phyloP scores from a whole-genome alignment of 2,113 vertebrate species.

The Pampusana beccarii region DNA sequence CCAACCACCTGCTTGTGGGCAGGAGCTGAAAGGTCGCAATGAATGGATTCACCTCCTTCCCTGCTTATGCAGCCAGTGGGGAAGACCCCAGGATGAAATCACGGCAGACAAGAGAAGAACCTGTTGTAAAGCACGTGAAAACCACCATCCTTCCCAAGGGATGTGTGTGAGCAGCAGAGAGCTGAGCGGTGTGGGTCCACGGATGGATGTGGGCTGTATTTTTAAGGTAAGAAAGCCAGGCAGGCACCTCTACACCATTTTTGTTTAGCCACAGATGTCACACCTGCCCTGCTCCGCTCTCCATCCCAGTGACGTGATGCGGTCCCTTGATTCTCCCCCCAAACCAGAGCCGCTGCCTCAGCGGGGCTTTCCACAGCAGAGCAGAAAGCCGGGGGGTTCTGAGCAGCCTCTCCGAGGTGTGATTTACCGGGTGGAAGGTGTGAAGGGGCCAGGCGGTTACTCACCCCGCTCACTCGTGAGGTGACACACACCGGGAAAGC shows the following conservation, averaged over 20 bases:
- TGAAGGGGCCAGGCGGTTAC: rapidly evolving
- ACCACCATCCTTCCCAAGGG: rapidly evolving
- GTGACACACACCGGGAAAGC: rapidly evolving
- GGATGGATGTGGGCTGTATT: rapidly evolving
- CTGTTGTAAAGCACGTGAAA: rapidly evolving
- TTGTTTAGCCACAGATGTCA: neutral
- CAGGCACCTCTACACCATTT: rapidly evolving
- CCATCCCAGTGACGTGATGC: rapidly evolving
- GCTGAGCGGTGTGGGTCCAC: rapidly evolving
- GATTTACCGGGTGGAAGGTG: neutral
- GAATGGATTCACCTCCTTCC: neutral
- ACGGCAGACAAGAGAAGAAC: neutral
- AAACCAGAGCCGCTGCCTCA: neutral
- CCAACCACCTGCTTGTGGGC: neutral
- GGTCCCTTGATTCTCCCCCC: neutral
- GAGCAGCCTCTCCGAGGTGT: no score
- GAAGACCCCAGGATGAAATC: neutral
- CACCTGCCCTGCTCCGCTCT: rapidly evolving
- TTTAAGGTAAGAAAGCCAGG: neutral
- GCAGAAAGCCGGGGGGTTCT: neutral
- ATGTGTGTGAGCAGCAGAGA: rapidly evolving
- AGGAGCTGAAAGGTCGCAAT: neutral
- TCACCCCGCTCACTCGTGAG: rapidly evolving
- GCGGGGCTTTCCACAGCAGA: rapidly evolving
- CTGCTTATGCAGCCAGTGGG: rapidly evolving